Evolutionary conservation across 1,140 invertebrate species (phyloP).

Genomic region (Drosophila kikkawai): DNA sequence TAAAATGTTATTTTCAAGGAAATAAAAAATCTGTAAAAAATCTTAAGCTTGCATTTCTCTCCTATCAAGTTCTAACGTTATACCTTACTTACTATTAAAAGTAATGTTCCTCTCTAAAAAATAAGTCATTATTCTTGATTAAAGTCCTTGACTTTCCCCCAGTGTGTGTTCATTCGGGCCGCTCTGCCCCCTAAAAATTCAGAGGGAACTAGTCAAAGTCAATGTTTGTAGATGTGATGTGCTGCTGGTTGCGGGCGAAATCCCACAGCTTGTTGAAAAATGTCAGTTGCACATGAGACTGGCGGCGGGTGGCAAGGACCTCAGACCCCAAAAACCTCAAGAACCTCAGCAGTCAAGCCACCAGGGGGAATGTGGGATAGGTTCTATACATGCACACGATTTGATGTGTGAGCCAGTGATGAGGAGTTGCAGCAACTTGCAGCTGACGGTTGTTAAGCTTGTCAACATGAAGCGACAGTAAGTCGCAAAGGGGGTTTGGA

Average conservation of each 20-base stretch:
- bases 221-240: constrained; percentile 64
- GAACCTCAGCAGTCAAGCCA: constrained; percentile 53
- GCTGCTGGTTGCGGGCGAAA: constrained; percentile 24
- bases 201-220: constrained; percentile 65
- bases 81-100: not conserved
- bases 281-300: constrained; percentile 61
- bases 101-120: not conserved
- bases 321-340: constrained; percentile 45
- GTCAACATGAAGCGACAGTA: constrained; percentile 57
- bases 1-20: not conserved
- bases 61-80: not conserved
- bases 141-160: constrained; percentile 16
- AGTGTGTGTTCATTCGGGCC: constrained; percentile 3
- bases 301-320: constrained; percentile 15
- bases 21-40: not conserved
- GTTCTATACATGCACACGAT: not conserved
- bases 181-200: constrained; percentile 40
- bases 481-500: constrained; percentile 28
- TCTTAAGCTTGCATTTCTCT: too few relatives aligned
- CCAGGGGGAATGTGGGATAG: not conserved
- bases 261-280: constrained; percentile 65
- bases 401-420: constrained; percentile 33
- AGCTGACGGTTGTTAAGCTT: constrained; percentile 59
- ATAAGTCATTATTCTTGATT: constrained; percentile 6
- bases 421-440: constrained; percentile 42